These are phyloP conservation scores for Mythimna vitellina DNA, from an alignment of 2,888 invertebrate genomes.

Conservation along the genomic window DNA sequence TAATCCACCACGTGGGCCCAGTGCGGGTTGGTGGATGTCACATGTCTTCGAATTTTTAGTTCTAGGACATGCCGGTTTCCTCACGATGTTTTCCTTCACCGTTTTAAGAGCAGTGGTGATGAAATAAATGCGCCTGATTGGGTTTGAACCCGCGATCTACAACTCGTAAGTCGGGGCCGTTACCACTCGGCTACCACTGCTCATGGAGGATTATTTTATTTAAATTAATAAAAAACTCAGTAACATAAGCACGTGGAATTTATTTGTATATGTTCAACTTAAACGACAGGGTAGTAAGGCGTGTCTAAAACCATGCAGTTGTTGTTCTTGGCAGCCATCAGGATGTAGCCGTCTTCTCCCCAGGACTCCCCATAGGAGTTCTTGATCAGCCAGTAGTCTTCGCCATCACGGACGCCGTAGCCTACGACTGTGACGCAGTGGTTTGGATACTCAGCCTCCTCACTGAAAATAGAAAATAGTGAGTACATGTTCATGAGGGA, in stretches of 20 bases:
- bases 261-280: constrained; percentile 53
- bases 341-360: constrained; percentile 77
- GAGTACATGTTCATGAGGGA: too few relatives aligned
- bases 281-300: constrained; percentile 65
- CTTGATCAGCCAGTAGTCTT: constrained; percentile 77
- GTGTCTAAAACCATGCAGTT: constrained; percentile 70
- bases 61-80: too few relatives aligned
- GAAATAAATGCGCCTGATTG: too few relatives aligned
- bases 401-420: constrained; percentile 72
- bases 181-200: too few relatives aligned
- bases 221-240: constrained; percentile 6
- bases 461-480: constrained; percentile 31
- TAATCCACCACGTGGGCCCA: too few relatives aligned
- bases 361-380: constrained; percentile 78
- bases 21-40: too few relatives aligned
- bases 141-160: too few relatives aligned
- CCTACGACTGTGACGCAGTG: constrained; percentile 76
- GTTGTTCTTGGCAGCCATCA: constrained; percentile 67
- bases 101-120: too few relatives aligned
- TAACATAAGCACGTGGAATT: constrained; percentile 66
- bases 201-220: too few relatives aligned
- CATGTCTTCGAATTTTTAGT: too few relatives aligned
- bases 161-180: too few relatives aligned
- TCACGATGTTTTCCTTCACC: too few relatives aligned
- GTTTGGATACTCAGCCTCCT: constrained; percentile 34